Conservation (phyloP, 2,888 invertebrate genomes). For the Hipparchia sbordonii region DNA sequence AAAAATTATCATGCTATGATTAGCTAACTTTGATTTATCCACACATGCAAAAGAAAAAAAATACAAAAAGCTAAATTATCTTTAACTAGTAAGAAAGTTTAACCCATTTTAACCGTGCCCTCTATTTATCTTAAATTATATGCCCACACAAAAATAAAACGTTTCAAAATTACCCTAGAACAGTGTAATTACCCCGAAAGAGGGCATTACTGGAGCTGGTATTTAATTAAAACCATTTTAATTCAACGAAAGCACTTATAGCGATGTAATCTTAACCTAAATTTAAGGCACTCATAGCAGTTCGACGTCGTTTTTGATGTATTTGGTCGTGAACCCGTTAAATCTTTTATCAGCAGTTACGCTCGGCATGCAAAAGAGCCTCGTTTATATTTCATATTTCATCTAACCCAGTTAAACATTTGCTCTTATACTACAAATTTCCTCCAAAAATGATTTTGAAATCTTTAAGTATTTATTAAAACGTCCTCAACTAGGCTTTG, state of each 20-base stretch:
- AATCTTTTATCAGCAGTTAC: constrained; percentile 64
- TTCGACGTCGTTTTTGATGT: constrained; percentile 56
- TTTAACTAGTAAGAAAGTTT: background rate
- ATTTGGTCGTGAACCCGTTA: constrained; percentile 56
- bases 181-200: background rate
- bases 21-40: too few relatives aligned
- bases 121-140: constrained; percentile 7
- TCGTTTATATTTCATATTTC: constrained; percentile 44
- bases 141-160: constrained; percentile 10
- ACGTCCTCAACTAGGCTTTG: too few relatives aligned
- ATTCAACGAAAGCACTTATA: constrained; percentile 40
- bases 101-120: background rate
- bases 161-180: constrained; percentile 9
- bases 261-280: constrained; percentile 49
- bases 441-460: constrained; percentile 8
- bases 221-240: constrained; percentile 43
- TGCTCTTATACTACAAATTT: constrained; percentile 24
- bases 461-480: background rate
- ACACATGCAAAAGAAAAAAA: background rate
- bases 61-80: too few relatives aligned
- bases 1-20: too few relatives aligned
- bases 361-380: constrained; percentile 46
- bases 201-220: constrained; percentile 14
- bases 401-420: constrained; percentile 33
- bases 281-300: constrained; percentile 54